Evolutionary conservation across 1,140 invertebrate genomes (phyloP).

Genomic region (Phthorimaea operculella): DNA sequence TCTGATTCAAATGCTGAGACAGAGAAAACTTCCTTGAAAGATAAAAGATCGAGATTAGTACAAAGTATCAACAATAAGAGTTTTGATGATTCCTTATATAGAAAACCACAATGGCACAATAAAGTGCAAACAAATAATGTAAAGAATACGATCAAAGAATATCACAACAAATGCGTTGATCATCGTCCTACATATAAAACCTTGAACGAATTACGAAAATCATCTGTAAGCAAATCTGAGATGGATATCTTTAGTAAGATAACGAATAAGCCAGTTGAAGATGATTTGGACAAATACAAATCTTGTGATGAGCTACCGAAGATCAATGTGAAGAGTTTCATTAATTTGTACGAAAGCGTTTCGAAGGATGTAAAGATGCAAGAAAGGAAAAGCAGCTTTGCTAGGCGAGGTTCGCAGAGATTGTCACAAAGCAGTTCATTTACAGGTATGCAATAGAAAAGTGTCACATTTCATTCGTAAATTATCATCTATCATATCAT

Average conservation of each 20-base stretch:
- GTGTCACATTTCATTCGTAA: too few relatives aligned
- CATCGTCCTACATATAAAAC: not conserved
- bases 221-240: constrained; percentile 52
- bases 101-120: not conserved
- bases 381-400: not conserved
- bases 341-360: constrained; percentile 52
- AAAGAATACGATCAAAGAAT: not conserved
- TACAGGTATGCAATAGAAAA: not conserved
- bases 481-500: too few relatives aligned
- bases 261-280: constrained; percentile 20
- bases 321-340: constrained; percentile 54
- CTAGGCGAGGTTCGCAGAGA: not conserved
- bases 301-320: constrained; percentile 58
- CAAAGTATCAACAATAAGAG: constrained; percentile 19
- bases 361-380: constrained; percentile 21
- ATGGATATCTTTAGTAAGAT: constrained; percentile 59
- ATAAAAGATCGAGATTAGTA: constrained; percentile 23
- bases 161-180: not conserved
- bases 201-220: not conserved
- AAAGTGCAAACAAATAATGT: not conserved
- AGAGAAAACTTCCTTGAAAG: constrained; percentile 9
- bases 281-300: constrained; percentile 50
- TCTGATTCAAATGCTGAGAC: not conserved
- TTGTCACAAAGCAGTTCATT: not conserved
- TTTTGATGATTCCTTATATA: constrained; percentile 19